These are phyloP conservation scores for Alligator sinensis DNA, from an alignment of 2,113 vertebrate genomes.

Conservation along the genomic window DNA sequence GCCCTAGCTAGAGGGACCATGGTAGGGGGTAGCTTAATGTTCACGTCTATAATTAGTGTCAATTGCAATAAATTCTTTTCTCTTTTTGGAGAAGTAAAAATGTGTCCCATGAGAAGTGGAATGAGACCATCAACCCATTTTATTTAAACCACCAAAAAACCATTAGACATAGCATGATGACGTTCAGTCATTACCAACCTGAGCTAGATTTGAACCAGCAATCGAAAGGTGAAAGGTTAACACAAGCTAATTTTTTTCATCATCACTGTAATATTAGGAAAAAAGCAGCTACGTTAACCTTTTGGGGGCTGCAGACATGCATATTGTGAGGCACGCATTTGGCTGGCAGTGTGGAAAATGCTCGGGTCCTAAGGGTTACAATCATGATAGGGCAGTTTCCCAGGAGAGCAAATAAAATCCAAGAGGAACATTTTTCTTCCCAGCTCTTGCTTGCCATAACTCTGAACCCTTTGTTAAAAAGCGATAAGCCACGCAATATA, in stretches of 20 bases:
- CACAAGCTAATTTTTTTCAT: conserved; percentile 53
- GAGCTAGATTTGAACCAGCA: conserved; percentile 53
- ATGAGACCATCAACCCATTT: neutral
- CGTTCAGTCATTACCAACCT: conserved; percentile 13
- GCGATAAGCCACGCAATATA: conserved; percentile 56
- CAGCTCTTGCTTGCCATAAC: conserved; percentile 33
- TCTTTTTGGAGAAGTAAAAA: neutral
- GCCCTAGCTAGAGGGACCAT: neutral
- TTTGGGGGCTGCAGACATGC: conserved; percentile 53
- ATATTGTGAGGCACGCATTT: conserved; percentile 60
- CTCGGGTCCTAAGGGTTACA: conserved; percentile 19
- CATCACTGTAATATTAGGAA: conserved; percentile 64
- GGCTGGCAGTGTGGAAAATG: conserved; percentile 9
- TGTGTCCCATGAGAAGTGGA: neutral
- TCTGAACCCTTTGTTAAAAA: conserved; percentile 63
- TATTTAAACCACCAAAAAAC: neutral
- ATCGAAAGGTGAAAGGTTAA: conserved; percentile 44
- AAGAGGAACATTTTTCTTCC: conserved; percentile 67
- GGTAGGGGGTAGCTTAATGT: neutral
- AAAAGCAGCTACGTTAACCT: conserved; percentile 63
- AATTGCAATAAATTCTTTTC: conserved; percentile 7
- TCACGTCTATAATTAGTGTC: conserved; percentile 14
- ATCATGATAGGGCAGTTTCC: conserved; percentile 47
- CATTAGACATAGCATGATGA: neutral
- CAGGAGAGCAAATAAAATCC: conserved; percentile 74